Evolutionary conservation across 2,113 vertebrate species (phyloP).

Genomic region (Zosterops japonicus): DNA sequence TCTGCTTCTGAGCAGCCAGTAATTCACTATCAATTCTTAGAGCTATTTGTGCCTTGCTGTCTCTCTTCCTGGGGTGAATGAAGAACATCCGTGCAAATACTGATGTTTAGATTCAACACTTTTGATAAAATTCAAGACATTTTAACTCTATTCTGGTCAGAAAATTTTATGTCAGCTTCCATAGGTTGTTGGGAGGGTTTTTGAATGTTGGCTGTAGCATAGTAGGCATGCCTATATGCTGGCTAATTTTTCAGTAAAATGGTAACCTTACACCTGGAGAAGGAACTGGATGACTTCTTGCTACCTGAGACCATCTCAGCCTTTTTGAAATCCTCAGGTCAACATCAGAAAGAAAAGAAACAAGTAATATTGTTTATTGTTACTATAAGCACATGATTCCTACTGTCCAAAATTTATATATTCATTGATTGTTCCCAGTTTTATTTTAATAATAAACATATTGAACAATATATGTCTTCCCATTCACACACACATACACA

Average conservation of each 20-base stretch:
- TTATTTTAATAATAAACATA: background rate
- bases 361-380: background rate
- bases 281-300: background rate
- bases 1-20: background rate
- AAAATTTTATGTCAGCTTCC: background rate
- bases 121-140: background rate
- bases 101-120: background rate
- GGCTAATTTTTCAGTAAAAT: background rate
- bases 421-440: background rate
- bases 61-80: background rate
- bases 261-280: background rate
- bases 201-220: background rate
- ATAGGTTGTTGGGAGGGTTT: background rate
- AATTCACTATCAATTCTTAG: background rate
- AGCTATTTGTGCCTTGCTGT: background rate
- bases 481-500: fast-evolving
- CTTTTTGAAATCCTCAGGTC: background rate
- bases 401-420: background rate
- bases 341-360: background rate
- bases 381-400: background rate
- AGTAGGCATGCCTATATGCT: background rate
- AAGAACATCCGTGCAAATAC: background rate
- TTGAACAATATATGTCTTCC: background rate
- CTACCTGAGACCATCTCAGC: background rate
- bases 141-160: background rate